Base-by-base conservation (phyloP, 1,140 invertebrate genomes). In the Amyelois transitella region DNA sequence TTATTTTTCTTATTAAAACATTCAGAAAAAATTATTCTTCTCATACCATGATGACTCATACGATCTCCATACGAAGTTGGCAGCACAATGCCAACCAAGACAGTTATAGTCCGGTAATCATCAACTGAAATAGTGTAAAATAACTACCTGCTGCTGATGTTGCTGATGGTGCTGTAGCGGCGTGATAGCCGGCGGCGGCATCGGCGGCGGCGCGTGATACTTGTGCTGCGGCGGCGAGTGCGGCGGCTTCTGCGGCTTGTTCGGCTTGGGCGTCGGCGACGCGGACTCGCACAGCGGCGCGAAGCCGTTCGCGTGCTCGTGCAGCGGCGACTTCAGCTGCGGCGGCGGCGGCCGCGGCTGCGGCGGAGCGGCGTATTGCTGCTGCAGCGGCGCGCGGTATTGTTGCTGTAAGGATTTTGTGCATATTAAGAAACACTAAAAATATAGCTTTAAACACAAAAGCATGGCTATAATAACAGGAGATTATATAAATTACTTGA, bases 181-280 rank as follows among this genome's bases (percentile, higher is more conserved):
- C 44, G 59, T 57, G 62, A 70, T 78, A 49, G 72, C 64, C 56
- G 56, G 64, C 44, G 59, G 59, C 57, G 68, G 78, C 50, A 71
- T 64, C 54, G 56, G 64, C 19, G 64, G 78, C 55, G 75, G 76
- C 59, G 78, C 69, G 67, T 88, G 86, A 64, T 88, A 87, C 64
- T 89, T 86, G 70, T 88, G 80, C 43, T 84, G 87, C 53, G 86
- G 88, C 58, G 88, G 86, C 53, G 82, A 85, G 62, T 88, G 86
- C 52, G 80, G 80, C 43, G 82, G 72, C 66, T 82, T 81, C 58
- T 78, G 75, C n/a, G 72, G 75, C 55, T 81, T 81, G n/a, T 52
- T 69, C 25, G 75, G 77, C 60, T 83, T 83, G 32, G 83, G 83
- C 18, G 80, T 83, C 22, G 83, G 81, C 19, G 81, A 85, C n/a